Evolutionary conservation across 2,797 vertebrate species (phyloP), one percentile per base, ranked within the genome.

Genomic region (Semotilus atromaculatus): DNA sequence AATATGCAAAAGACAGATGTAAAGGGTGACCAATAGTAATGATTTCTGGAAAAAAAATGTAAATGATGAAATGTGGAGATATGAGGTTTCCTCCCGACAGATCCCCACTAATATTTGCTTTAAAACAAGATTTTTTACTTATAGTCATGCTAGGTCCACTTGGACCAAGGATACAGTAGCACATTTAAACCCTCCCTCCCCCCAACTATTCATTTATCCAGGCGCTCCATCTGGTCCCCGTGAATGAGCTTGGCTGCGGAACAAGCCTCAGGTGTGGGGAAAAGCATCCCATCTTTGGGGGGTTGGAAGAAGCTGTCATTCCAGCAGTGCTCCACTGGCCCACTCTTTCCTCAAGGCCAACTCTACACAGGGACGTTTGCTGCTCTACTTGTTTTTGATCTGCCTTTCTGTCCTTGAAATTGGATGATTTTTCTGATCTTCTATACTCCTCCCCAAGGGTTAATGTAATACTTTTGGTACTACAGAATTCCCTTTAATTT

Each of bases 401-500:
- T 66, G 53, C 26, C 43, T 85, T 53, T 38, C 23, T 34, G 62
- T 29, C 77, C 66, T 78, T 80, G 76, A 83, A 83, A 86, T 83
- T 83, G 67, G 55, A 55, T 66, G 43, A 13, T 68, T 66, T 36
- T 80, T 86, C 71, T 81, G 55, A 71, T 74, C 18, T 73, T 36
- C 76, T 31, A 23, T 40, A 55, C 45, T 76, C 62, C 66, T 16
- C 86, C 76, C 70, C 62, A 55, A 89, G 81, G 92, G 89, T 91
- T 87, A 85, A 92, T 90, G 80, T 84, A 77, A 85, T 87, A 85
- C 88, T 89, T 89, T 89, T 45, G 84, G 78, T 76, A 38, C 81
- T 88, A 91, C 88, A 90, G 89, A 89, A 92, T 93, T 72, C 88
- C 85, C 90, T 92, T 93, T 94, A 92, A 93, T 92, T 93, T 48